phyloP scores from a whole-genome alignment of 2,797 vertebrate genomes.

The Oreonectes daqikongensis region DNA sequence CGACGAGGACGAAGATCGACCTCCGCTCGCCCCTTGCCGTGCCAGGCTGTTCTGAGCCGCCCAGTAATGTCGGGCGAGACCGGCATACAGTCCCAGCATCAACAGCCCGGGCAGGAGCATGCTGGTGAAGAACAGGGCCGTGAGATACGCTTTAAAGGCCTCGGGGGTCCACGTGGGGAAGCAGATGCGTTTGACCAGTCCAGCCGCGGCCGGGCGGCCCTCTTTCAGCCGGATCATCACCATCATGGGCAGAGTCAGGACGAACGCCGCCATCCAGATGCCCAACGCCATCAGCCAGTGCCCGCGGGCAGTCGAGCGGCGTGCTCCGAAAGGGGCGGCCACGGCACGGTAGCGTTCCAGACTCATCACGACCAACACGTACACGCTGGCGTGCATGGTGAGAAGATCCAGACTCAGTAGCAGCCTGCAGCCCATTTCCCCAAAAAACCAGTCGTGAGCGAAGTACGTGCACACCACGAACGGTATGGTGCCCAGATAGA shows the following conservation, averaged over 20 bases:
- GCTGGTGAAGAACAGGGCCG: conserved; percentile 78
- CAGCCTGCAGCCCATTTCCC: conserved; percentile 82
- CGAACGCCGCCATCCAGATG: conserved; percentile 76
- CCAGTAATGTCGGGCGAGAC: conserved; percentile 72
- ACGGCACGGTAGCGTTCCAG: conserved; percentile 85
- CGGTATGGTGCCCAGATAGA: conserved; percentile 88
- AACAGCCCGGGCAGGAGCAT: conserved; percentile 75
- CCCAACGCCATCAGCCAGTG: conserved; percentile 64
- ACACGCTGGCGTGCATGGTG: conserved; percentile 88
- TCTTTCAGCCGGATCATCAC: conserved; percentile 80
- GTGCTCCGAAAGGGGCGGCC: conserved; percentile 74
- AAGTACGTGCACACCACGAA: conserved; percentile 89
- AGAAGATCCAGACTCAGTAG: conserved; percentile 87
- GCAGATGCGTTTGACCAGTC: conserved; percentile 79
- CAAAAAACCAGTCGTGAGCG: conserved; percentile 82
- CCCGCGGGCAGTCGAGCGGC: conserved; percentile 55
- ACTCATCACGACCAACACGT: conserved; percentile 83
- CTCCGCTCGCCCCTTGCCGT: conserved; percentile 23
- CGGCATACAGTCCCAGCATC: conserved; percentile 73
- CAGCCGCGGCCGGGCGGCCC: conserved; percentile 55
- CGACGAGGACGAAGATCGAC: conserved; percentile 3
- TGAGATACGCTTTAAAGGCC: conserved; percentile 81
- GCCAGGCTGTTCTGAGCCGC: conserved; percentile 63
- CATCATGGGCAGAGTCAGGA: conserved; percentile 85
- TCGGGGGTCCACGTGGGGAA: conserved; percentile 81